Conservation (phyloP, 37 sponge, comb jelly and placozoan species). For the Oopsacas minuta region DNA sequence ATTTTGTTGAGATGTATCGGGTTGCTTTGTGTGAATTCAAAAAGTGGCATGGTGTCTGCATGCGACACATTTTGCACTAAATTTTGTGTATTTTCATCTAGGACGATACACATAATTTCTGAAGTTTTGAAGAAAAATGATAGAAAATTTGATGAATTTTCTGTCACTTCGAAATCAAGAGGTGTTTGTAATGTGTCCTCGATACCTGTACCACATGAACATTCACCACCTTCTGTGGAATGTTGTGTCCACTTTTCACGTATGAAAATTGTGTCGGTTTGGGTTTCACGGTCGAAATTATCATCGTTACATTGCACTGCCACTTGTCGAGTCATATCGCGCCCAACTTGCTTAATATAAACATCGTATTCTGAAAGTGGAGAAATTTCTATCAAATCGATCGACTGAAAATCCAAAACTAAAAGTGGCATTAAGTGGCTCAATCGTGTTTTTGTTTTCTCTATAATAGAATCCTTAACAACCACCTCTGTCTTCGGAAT, state of each 20-base stretch:
- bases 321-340: neutral
- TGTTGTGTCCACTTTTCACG: constrained; percentile 1
- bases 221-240: neutral
- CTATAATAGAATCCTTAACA: neutral
- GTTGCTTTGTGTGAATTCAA: neutral
- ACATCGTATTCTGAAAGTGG: neutral
- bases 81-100: constrained; percentile 16
- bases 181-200: neutral
- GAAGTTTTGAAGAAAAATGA: constrained; percentile 1
- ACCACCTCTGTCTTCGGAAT: neutral
- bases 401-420: neutral
- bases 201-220: neutral
- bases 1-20: neutral
- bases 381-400: neutral
- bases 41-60: neutral
- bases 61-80: neutral
- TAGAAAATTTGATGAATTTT: neutral
- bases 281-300: neutral
- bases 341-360: neutral
- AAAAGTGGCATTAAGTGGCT: neutral
- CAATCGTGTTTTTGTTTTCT: neutral
- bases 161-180: neutral
- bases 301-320: neutral
- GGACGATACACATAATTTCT: neutral
- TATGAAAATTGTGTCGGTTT: neutral